These are phyloP conservation scores for Zaprionus inermis DNA, from an alignment of 1,140 invertebrate species.

Conservation along the genomic window DNA sequence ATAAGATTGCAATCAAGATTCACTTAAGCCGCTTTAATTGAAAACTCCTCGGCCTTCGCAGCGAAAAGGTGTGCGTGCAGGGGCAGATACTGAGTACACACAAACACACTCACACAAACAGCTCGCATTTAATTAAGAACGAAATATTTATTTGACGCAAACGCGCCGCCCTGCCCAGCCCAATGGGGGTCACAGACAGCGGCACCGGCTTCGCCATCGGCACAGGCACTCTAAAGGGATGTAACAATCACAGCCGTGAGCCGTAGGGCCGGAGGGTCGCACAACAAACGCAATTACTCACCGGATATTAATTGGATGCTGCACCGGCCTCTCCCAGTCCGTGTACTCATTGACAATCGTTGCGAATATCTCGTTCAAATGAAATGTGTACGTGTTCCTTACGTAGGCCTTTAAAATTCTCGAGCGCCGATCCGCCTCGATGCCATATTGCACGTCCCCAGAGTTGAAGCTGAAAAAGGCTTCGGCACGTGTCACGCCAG, in stretches of 20 bases:
- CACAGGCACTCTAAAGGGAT: background rate
- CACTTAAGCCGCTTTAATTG: slow-evolving; percentile 74
- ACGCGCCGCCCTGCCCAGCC: slow-evolving; percentile 13
- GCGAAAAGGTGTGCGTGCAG: background rate
- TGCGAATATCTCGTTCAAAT: slow-evolving; percentile 92
- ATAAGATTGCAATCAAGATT: slow-evolving; percentile 75
- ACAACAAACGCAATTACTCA: slow-evolving; percentile 84
- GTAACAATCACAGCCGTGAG: slow-evolving; percentile 14
- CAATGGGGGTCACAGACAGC: background rate
- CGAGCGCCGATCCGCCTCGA: slow-evolving; percentile 93
- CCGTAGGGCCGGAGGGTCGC: slow-evolving; percentile 29
- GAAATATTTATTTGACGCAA: slow-evolving; percentile 73
- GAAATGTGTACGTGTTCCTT: slow-evolving; percentile 95
- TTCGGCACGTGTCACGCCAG: slow-evolving; percentile 94
- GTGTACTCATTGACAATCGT: slow-evolving; percentile 98
- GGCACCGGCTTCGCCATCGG: background rate
- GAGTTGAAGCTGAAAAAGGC: slow-evolving; percentile 95
- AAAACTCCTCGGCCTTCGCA: slow-evolving; percentile 36
- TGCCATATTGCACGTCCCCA: slow-evolving; percentile 95
- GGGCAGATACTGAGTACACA: slow-evolving; percentile 4
- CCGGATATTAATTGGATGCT: slow-evolving; percentile 95
- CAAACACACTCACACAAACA: slow-evolving; percentile 1
- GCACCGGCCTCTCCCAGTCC: slow-evolving; percentile 96
- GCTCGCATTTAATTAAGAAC: slow-evolving; percentile 78
- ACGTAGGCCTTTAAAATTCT: slow-evolving; percentile 96